These are phyloP conservation scores for Gari tellinella DNA, from an alignment of 2,888 invertebrate genomes.

Conservation along the genomic window DNA sequence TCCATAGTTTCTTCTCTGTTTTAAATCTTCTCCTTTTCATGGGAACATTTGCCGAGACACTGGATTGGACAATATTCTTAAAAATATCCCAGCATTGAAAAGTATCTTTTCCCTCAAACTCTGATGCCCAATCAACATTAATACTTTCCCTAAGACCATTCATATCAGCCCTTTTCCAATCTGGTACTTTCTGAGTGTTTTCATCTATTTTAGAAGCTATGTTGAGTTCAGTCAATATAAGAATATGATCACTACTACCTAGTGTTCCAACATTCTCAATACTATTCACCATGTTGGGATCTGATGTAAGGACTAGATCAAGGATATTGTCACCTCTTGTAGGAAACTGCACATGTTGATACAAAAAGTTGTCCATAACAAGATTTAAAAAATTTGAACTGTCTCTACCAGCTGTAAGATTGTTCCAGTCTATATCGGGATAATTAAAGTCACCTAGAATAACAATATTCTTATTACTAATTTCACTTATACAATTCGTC, in stretches of 20 bases:
- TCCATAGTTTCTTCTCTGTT: conserved; percentile 11
- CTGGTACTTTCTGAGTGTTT: conserved; percentile 12
- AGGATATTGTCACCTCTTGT: background rate
- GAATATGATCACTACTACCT: conserved; percentile 16
- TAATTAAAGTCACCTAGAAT: conserved; percentile 18
- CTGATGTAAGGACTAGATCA: conserved; percentile 4
- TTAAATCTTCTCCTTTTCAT: background rate
- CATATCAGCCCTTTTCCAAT: conserved; percentile 18
- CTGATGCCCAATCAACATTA: too few relatives aligned
- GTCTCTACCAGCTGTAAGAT: background rate
- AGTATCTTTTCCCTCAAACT: too few relatives aligned
- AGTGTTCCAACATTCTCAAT: conserved; percentile 12
- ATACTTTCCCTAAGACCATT: background rate
- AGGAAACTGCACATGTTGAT: too few relatives aligned
- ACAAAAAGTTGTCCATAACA: too few relatives aligned
- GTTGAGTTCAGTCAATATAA: conserved; percentile 4
- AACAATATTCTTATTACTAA: conserved; percentile 7
- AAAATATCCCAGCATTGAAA: too few relatives aligned
- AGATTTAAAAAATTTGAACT: too few relatives aligned
- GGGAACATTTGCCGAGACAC: background rate
- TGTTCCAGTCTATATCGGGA: conserved; percentile 1
- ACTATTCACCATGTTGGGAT: conserved; percentile 8
- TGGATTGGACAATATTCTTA: too few relatives aligned
- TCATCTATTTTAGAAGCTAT: background rate
- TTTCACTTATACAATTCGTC: conserved; percentile 8